Conservation (phyloP, 2,888 invertebrate species). For the Hydroisotoma schaefferi region DNA sequence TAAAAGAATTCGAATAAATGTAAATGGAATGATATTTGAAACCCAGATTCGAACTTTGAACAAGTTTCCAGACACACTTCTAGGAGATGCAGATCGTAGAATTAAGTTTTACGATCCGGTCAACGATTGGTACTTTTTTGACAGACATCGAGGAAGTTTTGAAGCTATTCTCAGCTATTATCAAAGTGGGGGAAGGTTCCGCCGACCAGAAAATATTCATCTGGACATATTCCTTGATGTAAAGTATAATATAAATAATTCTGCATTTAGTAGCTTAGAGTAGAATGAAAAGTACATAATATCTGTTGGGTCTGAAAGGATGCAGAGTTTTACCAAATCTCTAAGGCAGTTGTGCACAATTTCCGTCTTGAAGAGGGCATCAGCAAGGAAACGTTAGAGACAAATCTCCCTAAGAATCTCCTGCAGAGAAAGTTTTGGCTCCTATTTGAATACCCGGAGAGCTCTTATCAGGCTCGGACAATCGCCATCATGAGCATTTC, state of each 20-base stretch:
- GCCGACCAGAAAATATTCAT: constrained; percentile 22
- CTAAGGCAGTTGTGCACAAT: constrained; percentile 7
- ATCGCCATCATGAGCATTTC: constrained; percentile 58
- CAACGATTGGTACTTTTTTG: constrained; percentile 22
- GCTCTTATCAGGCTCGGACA: constrained; percentile 56
- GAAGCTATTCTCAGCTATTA: constrained; percentile 27
- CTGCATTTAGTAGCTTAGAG: no score
- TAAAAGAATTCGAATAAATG: constrained; percentile 17
- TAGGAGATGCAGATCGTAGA: constrained; percentile 19
- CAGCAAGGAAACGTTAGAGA: background rate
- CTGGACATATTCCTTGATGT: constrained; percentile 27
- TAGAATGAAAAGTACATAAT: no score
- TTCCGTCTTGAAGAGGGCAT: constrained; percentile 19
- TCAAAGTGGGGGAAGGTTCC: constrained; percentile 28
- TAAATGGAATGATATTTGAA: constrained; percentile 22
- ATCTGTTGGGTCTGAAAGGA: no score
- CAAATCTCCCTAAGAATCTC: constrained; percentile 53
- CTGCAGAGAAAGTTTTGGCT: constrained; percentile 57
- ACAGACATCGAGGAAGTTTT: constrained; percentile 17
- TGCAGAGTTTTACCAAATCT: constrained; percentile 25
- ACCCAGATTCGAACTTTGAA: constrained; percentile 23
- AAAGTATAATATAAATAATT: no score
- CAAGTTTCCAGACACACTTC: constrained; percentile 19
- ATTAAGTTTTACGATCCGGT: constrained; percentile 21
- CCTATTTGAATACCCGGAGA: constrained; percentile 59